A percentile compares a stretch with the other conserved stretches of the same genome.
Conservation (phyloP, 2,888 invertebrate genomes). For the Scrobipalpa atriplicella region DNA sequence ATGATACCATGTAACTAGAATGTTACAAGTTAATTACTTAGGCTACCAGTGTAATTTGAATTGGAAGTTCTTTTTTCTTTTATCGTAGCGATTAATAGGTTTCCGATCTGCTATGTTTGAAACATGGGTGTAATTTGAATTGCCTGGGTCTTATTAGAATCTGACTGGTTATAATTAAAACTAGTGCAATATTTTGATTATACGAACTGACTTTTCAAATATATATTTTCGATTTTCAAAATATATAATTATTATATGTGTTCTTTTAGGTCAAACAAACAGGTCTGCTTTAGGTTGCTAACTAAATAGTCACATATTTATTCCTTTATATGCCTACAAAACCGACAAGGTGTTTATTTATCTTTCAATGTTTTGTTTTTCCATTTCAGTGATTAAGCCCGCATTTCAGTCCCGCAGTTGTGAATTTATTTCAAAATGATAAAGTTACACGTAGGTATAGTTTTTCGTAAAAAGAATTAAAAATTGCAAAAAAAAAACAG, state of each 20-base stretch:
- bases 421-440: background rate
- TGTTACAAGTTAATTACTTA: background rate
- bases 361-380: background rate
- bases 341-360: no score
- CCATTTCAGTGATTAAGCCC: background rate
- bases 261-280: no score
- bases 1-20: background rate
- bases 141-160: background rate
- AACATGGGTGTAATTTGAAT: background rate
- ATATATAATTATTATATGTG: no score
- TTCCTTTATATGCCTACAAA: no score
- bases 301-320: background rate
- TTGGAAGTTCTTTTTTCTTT: background rate
- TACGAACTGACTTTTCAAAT: background rate
- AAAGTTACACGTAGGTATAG: background rate
- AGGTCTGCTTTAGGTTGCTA: background rate
- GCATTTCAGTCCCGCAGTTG: background rate
- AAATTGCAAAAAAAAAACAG: no score
- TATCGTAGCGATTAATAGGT: slow-evolving; percentile 1
- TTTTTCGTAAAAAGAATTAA: no score
- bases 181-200: background rate
- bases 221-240: background rate
- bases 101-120: background rate
- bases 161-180: background rate
- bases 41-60: slow-evolving; percentile 3